phyloP scores from a whole-genome alignment of 1,140 invertebrate species.

The Catajapyx aquilonaris region DNA sequence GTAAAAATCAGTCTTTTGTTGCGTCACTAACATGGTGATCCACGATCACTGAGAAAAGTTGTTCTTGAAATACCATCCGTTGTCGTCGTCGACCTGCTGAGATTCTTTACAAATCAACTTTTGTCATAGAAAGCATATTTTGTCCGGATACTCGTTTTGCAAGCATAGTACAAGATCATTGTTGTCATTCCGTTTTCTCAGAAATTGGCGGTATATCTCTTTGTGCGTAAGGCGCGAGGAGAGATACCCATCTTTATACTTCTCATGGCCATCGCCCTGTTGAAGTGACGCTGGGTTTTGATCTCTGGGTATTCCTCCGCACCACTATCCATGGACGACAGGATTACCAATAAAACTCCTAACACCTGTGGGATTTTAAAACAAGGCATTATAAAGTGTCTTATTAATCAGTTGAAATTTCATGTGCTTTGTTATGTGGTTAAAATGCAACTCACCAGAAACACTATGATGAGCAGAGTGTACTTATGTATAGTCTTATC shows the following conservation, averaged over 20 bases:
- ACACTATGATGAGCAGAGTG: constrained; percentile 64
- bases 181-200: background rate
- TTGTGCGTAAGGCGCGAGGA: constrained; percentile 18
- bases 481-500: constrained; percentile 52
- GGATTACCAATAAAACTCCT: constrained; percentile 54
- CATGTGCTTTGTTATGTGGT: background rate
- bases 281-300: constrained; percentile 54
- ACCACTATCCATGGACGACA: constrained; percentile 45
- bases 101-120: no score
- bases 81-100: no score
- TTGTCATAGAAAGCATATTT: background rate
- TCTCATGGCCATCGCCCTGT: constrained; percentile 65
- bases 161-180: no score
- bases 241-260: constrained; percentile 35
- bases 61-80: no score
- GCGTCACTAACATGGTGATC: no score
- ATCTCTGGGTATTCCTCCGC: constrained; percentile 29
- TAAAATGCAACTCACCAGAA: constrained; percentile 35
- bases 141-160: constrained; percentile 1
- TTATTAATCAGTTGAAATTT: background rate
- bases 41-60: no score
- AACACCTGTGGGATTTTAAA: constrained; percentile 30
- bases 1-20: no score
- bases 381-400: background rate
- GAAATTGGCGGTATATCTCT: constrained; percentile 2